Evolutionary conservation across 2,888 invertebrate genomes (phyloP), one percentile per base, ranked within the genome.

Genomic region (Cepaea hortensis): DNA sequence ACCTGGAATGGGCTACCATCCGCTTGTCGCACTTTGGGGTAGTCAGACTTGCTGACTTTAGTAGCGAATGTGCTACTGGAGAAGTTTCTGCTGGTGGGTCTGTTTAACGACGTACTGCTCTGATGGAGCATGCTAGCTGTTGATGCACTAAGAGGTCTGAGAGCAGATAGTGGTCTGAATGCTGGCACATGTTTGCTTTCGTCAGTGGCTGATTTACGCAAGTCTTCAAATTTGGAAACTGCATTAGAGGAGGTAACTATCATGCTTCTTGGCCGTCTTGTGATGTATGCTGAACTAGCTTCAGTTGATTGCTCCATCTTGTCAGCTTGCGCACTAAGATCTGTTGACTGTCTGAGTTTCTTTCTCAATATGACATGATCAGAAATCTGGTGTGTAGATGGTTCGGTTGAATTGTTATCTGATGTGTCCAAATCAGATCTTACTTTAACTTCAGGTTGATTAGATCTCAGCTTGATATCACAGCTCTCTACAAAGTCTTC

Each of bases 1-100:
- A 94, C 91, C 88, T 92, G 92, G 83, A 93, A 94, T 50, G 93
- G 91, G 20, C 75, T 75, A 68, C 91, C 90, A 13, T 91, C 90
- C 77, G 92, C 91, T 75, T 90, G 91, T 9, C 93, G 89, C 15
- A 77, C 79, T 85, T 89, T 88, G 50, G 90, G 90, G 85, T 90
- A 90, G 65, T 92, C 91, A 18, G 87, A 75, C 77, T 90, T 89
- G 79, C 87, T 87, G 48, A 83, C 50, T 9, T 87, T 86, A 48
- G 70, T 7, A 1, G 62, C 18, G 46, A 81, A 75, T 50, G 73
- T 61, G 73, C 73, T 75, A 46, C 81, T 81, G 23, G 61, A 61
- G 70, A 85, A 75, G 70, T 18, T 79, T 65, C 85, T 68, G 50
- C 79, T 79, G 46, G 75, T 72, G 13, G 81, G 81, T 68, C 85